phyloP scores from a whole-genome alignment of 2,888 invertebrate genomes.

The Bombylius major region DNA sequence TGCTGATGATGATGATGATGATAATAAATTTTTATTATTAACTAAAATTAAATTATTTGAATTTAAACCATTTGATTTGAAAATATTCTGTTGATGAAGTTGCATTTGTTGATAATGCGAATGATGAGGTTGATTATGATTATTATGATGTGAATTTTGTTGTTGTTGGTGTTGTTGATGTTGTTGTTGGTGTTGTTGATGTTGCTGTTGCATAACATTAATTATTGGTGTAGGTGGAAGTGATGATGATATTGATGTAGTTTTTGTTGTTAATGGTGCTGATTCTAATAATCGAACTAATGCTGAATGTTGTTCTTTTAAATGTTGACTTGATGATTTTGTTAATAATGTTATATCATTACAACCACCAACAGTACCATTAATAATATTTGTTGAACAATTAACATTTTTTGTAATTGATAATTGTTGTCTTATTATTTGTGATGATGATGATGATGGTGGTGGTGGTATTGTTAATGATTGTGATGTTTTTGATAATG shows the following conservation, averaged over 20 bases:
- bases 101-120: too few species aligned
- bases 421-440: conserved; percentile 5
- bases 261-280: conserved; percentile 27
- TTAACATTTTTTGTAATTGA: neutral
- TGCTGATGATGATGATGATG: conserved; percentile 4
- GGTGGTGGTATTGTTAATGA: conserved; percentile 4
- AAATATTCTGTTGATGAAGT: too few species aligned
- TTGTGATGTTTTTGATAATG: conserved; percentile 7
- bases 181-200: conserved; percentile 9
- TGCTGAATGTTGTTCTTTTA: conserved; percentile 51
- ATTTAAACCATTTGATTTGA: too few species aligned
- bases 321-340: conserved; percentile 28
- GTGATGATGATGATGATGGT: neutral
- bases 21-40: conserved; percentile 22
- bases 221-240: conserved; percentile 7
- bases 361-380: conserved; percentile 4
- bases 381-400: neutral
- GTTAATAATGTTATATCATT: neutral
- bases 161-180: conserved; percentile 10
- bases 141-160: conserved; percentile 12
- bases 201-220: conserved; percentile 11
- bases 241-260: neutral
- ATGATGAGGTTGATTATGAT: neutral
- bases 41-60: too few species aligned
- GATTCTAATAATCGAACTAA: conserved; percentile 51